Evolutionary conservation across 1,140 invertebrate genomes (phyloP), one percentile per base, ranked within the genome.

Genomic region (Ooceraea biroi): DNA sequence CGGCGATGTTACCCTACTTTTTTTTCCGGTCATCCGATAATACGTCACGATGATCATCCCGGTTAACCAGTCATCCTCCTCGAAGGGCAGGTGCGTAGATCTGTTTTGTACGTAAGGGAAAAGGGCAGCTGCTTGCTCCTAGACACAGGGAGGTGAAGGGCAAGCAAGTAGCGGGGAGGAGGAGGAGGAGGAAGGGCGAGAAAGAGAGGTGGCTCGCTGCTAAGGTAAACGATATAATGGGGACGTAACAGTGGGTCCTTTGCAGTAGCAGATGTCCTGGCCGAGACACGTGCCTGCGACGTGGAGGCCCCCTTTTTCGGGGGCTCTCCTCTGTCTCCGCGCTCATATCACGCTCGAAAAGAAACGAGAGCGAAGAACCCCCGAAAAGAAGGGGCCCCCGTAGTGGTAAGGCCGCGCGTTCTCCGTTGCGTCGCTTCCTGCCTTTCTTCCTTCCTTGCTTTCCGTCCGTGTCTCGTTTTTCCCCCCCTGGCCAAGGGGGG

Each of bases 181-280:
- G 41, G 46, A 87, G 14, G 65, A 76, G 61, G 71, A 76, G 61
- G 58, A 78, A 77, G 80, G 57, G 72, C 69, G 80, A 80, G 55
- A 63, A 83, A 80, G 83, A 76, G 84, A 85, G 60, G 77, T 82
- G 89, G 91, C 89, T 85, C 89, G 85, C 90, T 88, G 89, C 89
- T 91, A 92, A 92, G 91, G 90, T 91, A 89, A 88, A 90, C 86
- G 90, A 92, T 91, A 94, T 93, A 93, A 93, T 92, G 86, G 91
- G 84, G 87, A 85, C 86, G 72, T 73, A 88, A 92, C 90, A 92
- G 89, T 91, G 91, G 92, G 91, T 87, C 91, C 91, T 92, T 93
- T 92, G 92, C 89, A 89, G 85, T 85, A 89, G 91, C 93, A 94
- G 93, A 94, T 94, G 93, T 93, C 90, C 85, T 84, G 90, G 71